phyloP scores from a whole-genome alignment of 2,888 invertebrate genomes.

The Chrysolina haemoptera region DNA sequence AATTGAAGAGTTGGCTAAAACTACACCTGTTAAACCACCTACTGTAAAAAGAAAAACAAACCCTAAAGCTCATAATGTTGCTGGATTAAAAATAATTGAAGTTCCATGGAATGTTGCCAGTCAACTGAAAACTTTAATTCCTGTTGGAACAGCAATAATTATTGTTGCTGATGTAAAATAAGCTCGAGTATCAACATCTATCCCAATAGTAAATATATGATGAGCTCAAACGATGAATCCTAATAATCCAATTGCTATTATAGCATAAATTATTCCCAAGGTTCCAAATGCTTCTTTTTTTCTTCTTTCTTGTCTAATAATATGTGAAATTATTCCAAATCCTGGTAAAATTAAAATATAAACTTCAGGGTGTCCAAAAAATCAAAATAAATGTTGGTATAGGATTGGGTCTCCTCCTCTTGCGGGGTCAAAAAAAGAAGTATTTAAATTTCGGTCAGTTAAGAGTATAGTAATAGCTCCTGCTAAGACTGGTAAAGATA shows the following conservation, averaged over 20 bases:
- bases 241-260: slow-evolving; percentile 84
- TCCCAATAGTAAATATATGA: slow-evolving; percentile 88
- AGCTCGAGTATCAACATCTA: slow-evolving; percentile 88
- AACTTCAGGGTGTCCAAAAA: slow-evolving; percentile 90
- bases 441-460: slow-evolving; percentile 86
- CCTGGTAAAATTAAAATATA: slow-evolving; percentile 75
- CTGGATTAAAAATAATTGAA: slow-evolving; percentile 75
- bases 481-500: slow-evolving; percentile 83
- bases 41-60: slow-evolving; percentile 86
- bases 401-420: slow-evolving; percentile 87
- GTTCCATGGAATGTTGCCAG: slow-evolving; percentile 79
- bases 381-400: slow-evolving; percentile 90
- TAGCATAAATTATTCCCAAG: slow-evolving; percentile 70
- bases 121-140: slow-evolving; percentile 89
- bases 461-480: slow-evolving; percentile 86
- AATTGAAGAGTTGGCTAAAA: slow-evolving; percentile 82
- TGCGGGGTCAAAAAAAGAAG: slow-evolving; percentile 85
- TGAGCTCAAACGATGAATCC: slow-evolving; percentile 90
- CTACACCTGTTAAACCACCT: slow-evolving; percentile 80
- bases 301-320: slow-evolving; percentile 81
- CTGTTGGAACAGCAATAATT: slow-evolving; percentile 90
- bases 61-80: slow-evolving; percentile 79
- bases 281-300: slow-evolving; percentile 39
- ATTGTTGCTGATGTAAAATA: slow-evolving; percentile 89
- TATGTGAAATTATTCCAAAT: slow-evolving; percentile 85